Evolutionary conservation across 2,797 vertebrate genomes (phyloP).

Genomic region (Crenuchus spilurus): DNA sequence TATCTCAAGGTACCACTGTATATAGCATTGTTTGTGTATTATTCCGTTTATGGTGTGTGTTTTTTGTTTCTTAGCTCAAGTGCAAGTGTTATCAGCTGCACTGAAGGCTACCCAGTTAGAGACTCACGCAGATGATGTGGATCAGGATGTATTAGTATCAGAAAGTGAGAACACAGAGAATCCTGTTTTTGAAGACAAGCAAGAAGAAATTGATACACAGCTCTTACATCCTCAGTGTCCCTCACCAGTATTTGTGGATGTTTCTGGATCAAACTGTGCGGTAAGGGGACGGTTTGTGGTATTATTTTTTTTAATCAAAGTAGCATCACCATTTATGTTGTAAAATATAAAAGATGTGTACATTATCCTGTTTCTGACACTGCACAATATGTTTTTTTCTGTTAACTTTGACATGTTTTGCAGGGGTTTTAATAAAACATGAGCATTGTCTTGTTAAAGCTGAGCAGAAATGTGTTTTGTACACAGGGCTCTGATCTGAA

Average conservation of each 20-base stretch:
- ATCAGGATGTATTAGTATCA: slow-evolving; percentile 45
- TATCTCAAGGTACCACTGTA: too few relatives aligned
- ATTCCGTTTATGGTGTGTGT: slow-evolving; percentile 34
- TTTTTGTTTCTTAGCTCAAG: slow-evolving; percentile 79
- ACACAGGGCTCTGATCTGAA: slow-evolving; percentile 66
- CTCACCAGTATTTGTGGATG: slow-evolving; percentile 54
- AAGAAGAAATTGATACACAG: slow-evolving; percentile 25
- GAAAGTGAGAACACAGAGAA: slow-evolving; percentile 38
- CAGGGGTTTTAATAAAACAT: too few relatives aligned
- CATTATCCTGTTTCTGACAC: not conserved
- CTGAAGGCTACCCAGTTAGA: slow-evolving; percentile 87
- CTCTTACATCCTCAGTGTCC: slow-evolving; percentile 61
- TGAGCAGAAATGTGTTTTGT: slow-evolving; percentile 36
- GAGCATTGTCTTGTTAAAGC: not conserved
- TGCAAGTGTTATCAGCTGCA: slow-evolving; percentile 89
- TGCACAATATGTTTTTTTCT: not conserved
- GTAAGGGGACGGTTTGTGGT: slow-evolving; percentile 24
- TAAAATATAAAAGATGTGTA: not conserved
- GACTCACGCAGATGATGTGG: slow-evolving; percentile 61
- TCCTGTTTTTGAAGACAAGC: slow-evolving; percentile 12
- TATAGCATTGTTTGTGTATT: too few relatives aligned
- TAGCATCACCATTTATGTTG: not conserved
- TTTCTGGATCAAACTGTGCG: slow-evolving; percentile 31
- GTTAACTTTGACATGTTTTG: too few relatives aligned
- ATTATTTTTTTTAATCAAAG: too few relatives aligned